Percentiles rank a stretch among this genome's conserved stretches.
Evolutionary conservation across 2,797 vertebrate species (phyloP).

Genomic region (Apogon talboti): DNA sequence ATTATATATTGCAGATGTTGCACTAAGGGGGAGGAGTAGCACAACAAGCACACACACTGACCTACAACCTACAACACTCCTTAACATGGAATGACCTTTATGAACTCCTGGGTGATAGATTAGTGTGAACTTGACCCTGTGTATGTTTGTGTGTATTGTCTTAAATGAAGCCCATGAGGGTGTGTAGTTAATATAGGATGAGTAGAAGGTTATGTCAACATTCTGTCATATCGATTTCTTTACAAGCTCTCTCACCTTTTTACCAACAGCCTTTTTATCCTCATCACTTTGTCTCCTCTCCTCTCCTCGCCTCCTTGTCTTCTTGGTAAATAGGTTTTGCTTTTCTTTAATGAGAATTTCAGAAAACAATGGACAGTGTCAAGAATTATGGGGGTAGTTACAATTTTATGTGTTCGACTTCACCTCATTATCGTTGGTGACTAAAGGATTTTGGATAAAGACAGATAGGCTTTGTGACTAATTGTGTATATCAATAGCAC

Average conservation of each 20-base stretch:
- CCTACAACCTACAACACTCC: conserved; percentile 34
- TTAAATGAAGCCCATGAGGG: conserved; percentile 45
- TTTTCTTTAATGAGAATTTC: too few species aligned
- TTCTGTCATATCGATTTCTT: conserved; percentile 68
- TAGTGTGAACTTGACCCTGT: conserved; percentile 53
- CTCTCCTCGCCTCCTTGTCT: not conserved
- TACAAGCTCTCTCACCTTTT: conserved; percentile 51
- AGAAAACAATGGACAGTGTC: too few species aligned
- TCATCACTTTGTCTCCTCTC: not conserved
- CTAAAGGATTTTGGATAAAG: too few species aligned
- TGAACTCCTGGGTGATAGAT: conserved; percentile 60
- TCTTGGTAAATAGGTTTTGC: too few species aligned
- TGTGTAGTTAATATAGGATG: conserved; percentile 65
- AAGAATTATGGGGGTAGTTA: too few species aligned
- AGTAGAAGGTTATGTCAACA: conserved; percentile 72
- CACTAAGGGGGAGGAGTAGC: conserved; percentile 17
- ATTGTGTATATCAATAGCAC: too few species aligned
- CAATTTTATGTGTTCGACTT: too few species aligned
- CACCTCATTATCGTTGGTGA: too few species aligned
- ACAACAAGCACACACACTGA: conserved; percentile 8
- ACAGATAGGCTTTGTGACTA: too few species aligned
- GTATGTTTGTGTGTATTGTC: conserved; percentile 27
- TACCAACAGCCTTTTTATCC: conserved; percentile 42
- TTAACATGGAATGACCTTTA: conserved; percentile 52
- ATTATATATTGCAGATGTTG: conserved; percentile 23